Evolutionary conservation across 1,140 invertebrate genomes (phyloP).

Genomic region (Gonatopus flavifemur): DNA sequence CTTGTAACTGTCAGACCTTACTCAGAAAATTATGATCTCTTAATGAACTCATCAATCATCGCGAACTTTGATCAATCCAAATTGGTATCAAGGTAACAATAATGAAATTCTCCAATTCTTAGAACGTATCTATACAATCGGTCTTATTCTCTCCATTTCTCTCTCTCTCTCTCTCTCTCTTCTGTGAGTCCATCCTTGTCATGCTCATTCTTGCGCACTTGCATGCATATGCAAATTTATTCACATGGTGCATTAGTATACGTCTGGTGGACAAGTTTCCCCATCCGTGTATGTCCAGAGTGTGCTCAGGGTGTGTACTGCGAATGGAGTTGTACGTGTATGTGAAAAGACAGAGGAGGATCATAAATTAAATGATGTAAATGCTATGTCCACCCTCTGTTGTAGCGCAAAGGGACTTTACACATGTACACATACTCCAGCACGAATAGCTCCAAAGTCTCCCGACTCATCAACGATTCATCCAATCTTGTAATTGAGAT

Average conservation of each 20-base stretch:
- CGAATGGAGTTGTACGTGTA: too few species aligned
- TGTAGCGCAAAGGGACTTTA: slow-evolving; percentile 43
- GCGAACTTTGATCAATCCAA: too few species aligned
- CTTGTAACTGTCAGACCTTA: too few species aligned
- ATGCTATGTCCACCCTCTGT: slow-evolving; percentile 55
- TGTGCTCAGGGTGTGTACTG: too few species aligned
- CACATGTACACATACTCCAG: slow-evolving; percentile 31
- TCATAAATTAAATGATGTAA: slow-evolving; percentile 62
- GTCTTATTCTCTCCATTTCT: too few species aligned
- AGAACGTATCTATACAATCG: too few species aligned
- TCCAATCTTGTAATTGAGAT: too few species aligned
- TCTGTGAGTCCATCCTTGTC: slow-evolving; percentile 17
- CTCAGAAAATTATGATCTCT: too few species aligned
- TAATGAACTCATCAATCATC: too few species aligned
- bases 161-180: slow-evolving; percentile 9
- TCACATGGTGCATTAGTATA: slow-evolving; percentile 46
- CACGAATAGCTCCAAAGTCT: slow-evolving; percentile 5
- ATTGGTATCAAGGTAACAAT: too few species aligned
- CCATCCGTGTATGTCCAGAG: too few species aligned
- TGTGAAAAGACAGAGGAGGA: slow-evolving; percentile 27
- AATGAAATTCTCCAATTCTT: too few species aligned
- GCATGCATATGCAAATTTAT: slow-evolving; percentile 60
- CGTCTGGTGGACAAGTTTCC: slow-evolving; percentile 24
- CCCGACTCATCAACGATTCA: neutral
- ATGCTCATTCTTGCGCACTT: slow-evolving; percentile 43